A percentile compares a stretch with the other conserved stretches of the same genome.
Conservation (phyloP, 2,888 invertebrate genomes). For the Dynastes maya region DNA sequence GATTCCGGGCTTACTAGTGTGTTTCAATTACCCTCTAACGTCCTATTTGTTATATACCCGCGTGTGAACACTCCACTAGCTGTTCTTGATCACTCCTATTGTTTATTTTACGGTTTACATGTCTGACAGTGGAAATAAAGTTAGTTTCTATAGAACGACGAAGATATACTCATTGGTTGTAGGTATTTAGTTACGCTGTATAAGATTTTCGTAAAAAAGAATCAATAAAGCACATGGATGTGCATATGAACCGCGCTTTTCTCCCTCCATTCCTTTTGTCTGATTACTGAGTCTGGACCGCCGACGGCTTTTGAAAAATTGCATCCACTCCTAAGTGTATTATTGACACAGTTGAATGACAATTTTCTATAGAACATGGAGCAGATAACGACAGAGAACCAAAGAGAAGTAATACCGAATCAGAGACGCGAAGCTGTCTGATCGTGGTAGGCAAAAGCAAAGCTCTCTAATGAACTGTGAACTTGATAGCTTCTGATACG, state of each 20-base stretch:
- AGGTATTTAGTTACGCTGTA: background rate
- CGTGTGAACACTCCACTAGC: background rate
- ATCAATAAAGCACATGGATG: constrained; percentile 6
- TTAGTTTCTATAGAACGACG: background rate
- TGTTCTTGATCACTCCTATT: background rate
- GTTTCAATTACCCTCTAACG: constrained; percentile 4
- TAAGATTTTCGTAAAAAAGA: background rate
- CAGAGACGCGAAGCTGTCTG: constrained; percentile 56
- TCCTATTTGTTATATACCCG: background rate
- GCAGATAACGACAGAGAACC: constrained; percentile 56
- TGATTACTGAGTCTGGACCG: constrained; percentile 20
- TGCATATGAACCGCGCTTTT: constrained; percentile 15
- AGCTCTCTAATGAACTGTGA: constrained; percentile 68
- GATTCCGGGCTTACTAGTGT: constrained; percentile 1
- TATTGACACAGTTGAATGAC: constrained; percentile 55
- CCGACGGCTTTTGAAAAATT: constrained; percentile 46
- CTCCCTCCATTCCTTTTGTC: constrained; percentile 8
- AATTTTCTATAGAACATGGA: constrained; percentile 57
- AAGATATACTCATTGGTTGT: background rate
- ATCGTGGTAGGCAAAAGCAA: constrained; percentile 59
- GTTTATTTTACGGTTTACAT: constrained; percentile 7
- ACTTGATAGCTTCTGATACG: constrained; percentile 63
- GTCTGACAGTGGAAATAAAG: background rate
- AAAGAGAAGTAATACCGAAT: constrained; percentile 58
- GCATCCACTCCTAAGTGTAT: constrained; percentile 42